phyloP scores from a whole-genome alignment of 1,140 invertebrate genomes.

The Saccostrea cuccullata region DNA sequence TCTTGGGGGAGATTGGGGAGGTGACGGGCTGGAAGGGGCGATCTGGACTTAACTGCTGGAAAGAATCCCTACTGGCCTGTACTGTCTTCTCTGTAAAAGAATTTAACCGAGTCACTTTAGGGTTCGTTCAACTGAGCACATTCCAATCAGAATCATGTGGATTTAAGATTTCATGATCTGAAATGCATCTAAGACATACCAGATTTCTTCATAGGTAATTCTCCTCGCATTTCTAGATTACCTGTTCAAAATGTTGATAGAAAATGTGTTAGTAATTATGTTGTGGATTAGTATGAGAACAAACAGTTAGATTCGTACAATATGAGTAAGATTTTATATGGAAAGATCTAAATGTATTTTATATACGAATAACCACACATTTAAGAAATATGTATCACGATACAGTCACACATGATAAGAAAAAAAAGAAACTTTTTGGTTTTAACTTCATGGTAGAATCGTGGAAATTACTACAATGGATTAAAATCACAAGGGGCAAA shows the following conservation, averaged over 20 bases:
- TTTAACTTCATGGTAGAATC: too few relatives aligned
- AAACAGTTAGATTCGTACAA: too few relatives aligned
- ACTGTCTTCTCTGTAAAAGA: slow-evolving; percentile 34
- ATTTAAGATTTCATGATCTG: not conserved
- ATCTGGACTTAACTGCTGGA: slow-evolving; percentile 44
- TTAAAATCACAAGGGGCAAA: not conserved
- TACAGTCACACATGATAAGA: not conserved
- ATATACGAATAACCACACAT: too few relatives aligned
- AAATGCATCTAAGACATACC: slow-evolving; percentile 18
- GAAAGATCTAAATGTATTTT: too few relatives aligned
- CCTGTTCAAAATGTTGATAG: slow-evolving; percentile 38
- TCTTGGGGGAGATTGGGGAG: slow-evolving; percentile 36
- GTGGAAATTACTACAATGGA: slow-evolving; percentile 1
- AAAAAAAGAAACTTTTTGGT: not conserved
- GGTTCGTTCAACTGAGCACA: not conserved
- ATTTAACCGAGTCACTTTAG: not conserved
- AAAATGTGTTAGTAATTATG: slow-evolving; percentile 16
- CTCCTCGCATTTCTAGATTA: slow-evolving; percentile 40
- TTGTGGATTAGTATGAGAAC: not conserved
- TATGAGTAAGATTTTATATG: too few relatives aligned
- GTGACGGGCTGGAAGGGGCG: slow-evolving; percentile 48
- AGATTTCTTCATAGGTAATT: slow-evolving; percentile 39
- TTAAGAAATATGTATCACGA: too few relatives aligned
- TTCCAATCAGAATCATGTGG: not conserved
- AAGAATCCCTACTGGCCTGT: slow-evolving; percentile 15